phyloP scores from a whole-genome alignment of 2,113 vertebrate species.

The Leucoraja erinaceus region DNA sequence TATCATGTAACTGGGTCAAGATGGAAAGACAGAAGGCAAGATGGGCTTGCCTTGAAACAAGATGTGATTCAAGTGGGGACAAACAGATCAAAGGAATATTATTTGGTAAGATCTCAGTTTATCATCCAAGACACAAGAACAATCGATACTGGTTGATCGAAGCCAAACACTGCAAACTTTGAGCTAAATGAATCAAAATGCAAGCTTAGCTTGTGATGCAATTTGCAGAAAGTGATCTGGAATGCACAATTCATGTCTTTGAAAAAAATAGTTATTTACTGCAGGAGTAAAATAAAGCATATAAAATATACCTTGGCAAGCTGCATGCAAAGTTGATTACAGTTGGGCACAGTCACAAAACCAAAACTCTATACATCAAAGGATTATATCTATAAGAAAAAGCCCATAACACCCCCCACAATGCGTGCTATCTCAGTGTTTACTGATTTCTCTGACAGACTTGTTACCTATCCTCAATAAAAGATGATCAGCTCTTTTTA shows the following conservation, averaged over 20 bases:
- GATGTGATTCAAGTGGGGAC: neutral
- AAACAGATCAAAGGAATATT: neutral
- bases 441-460: neutral
- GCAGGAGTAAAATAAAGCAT: neutral
- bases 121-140: neutral
- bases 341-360: too few relatives aligned
- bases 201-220: neutral
- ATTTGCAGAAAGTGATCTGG: neutral
- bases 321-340: too few relatives aligned
- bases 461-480: neutral
- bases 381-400: neutral
- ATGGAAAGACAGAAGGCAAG: neutral
- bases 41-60: neutral
- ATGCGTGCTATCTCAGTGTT: neutral
- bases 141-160: neutral
- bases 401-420: neutral
- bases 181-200: neutral
- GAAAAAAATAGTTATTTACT: neutral
- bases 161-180: neutral
- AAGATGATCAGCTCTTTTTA: neutral
- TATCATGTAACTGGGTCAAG: neutral
- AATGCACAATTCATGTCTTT: too few relatives aligned
- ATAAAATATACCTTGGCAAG: neutral
- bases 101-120: neutral
- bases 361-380: neutral